These are phyloP conservation scores for Lithosia quadra DNA, from an alignment of 2,888 invertebrate species.

Conservation along the genomic window DNA sequence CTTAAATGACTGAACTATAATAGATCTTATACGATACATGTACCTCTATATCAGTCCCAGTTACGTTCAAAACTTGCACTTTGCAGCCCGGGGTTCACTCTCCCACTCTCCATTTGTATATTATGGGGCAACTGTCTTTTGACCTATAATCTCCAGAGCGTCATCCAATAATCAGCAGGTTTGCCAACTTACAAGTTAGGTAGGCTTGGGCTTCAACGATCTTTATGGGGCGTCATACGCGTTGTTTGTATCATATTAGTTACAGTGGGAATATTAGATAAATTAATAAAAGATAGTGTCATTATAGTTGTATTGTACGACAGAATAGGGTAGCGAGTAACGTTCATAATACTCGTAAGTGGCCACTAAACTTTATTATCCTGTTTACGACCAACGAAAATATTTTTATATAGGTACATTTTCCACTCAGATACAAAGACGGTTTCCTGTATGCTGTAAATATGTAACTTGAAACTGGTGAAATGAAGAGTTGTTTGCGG, in stretches of 20 bases:
- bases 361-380: constrained; percentile 80
- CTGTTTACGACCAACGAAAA: constrained; percentile 71
- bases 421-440: constrained; percentile 54
- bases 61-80: too few relatives aligned
- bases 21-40: too few relatives aligned
- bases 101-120: too few relatives aligned
- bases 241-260: constrained; percentile 9
- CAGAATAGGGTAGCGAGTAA: constrained; percentile 47
- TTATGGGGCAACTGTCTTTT: too few relatives aligned
- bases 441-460: constrained; percentile 38
- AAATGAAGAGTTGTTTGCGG: constrained; percentile 32
- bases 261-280: constrained; percentile 61
- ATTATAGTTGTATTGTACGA: constrained; percentile 52
- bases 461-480: constrained; percentile 26
- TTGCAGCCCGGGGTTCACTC: too few relatives aligned
- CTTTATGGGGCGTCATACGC: not conserved
- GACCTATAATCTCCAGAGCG: too few relatives aligned
- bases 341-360: constrained; percentile 69
- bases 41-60: too few relatives aligned
- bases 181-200: not conserved
- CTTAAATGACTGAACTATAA: too few relatives aligned
- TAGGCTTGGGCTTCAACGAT: not conserved
- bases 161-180: too few relatives aligned
- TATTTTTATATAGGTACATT: constrained; percentile 60
- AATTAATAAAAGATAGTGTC: constrained; percentile 61